Evolutionary conservation across 2,113 vertebrate species (phyloP).

Genomic region (Thamnaconus septentrionalis): DNA sequence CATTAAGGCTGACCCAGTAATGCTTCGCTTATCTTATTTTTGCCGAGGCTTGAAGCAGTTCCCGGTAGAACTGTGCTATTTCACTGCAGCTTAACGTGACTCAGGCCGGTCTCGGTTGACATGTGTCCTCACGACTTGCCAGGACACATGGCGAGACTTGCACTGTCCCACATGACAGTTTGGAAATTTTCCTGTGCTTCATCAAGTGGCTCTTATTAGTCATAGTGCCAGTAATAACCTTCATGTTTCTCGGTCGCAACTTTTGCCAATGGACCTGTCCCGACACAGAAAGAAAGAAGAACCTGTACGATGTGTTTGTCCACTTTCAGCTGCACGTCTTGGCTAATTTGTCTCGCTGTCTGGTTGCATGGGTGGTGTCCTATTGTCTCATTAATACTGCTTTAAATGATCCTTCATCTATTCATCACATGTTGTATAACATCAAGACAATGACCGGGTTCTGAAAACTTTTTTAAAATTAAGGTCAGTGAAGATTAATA

Average conservation of each 20-base stretch:
- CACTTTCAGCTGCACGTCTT: not conserved
- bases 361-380: not conserved
- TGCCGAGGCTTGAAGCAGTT: not conserved
- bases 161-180: not conserved
- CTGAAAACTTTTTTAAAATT: too few relatives aligned
- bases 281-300: not conserved
- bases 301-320: slow-evolving; percentile 13
- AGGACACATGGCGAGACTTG: not conserved
- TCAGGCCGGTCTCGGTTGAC: not conserved
- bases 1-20: slow-evolving; percentile 27
- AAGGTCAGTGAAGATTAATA: too few relatives aligned
- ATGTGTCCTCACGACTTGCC: not conserved
- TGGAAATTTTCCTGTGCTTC: not conserved
- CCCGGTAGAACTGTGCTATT: not conserved
- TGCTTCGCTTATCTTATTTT: not conserved
- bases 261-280: too few relatives aligned
- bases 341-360: slow-evolving; percentile 20
- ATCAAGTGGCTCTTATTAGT: not conserved
- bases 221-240: not conserved
- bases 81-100: not conserved
- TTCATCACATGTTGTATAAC: not conserved
- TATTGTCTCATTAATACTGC: not conserved
- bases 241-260: not conserved
- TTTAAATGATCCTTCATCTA: slow-evolving; percentile 1
- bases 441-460: too few relatives aligned